These are phyloP conservation scores for Gymnosoma rotundatum DNA, from an alignment of 2,888 invertebrate genomes.

Conservation along the genomic window DNA sequence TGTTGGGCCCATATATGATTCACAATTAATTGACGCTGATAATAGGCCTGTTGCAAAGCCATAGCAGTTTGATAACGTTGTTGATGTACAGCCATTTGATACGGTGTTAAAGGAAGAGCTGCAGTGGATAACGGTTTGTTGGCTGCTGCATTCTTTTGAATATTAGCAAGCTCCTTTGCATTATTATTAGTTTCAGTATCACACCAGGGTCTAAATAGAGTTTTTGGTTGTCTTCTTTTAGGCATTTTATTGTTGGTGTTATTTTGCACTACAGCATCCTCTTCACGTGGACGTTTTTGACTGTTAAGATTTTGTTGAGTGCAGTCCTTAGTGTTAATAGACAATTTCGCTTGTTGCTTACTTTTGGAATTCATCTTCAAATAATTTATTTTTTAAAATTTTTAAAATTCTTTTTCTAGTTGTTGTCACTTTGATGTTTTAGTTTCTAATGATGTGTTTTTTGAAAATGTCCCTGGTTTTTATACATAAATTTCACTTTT, in stretches of 20 bases:
- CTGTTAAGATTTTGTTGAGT: background rate
- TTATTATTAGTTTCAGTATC: background rate
- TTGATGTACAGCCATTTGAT: slow-evolving; percentile 30
- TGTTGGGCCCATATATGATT: slow-evolving; percentile 40
- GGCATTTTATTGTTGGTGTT: background rate
- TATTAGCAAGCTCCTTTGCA: background rate
- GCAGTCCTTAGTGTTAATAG: background rate
- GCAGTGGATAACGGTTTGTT: background rate
- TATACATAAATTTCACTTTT: slow-evolving; percentile 18
- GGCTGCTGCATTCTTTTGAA: background rate
- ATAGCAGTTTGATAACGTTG: slow-evolving; percentile 18
- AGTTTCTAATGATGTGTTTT: slow-evolving; percentile 17
- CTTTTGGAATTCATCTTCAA: slow-evolving; percentile 14
- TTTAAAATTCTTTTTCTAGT: slow-evolving; percentile 4
- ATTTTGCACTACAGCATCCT: background rate
- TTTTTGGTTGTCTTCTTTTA: slow-evolving; percentile 27
- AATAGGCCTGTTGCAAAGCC: slow-evolving; percentile 43
- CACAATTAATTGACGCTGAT: slow-evolving; percentile 35
- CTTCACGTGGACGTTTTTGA: slow-evolving; percentile 27
- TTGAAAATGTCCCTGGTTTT: slow-evolving; percentile 20
- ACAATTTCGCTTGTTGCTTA: background rate
- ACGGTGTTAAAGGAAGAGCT: background rate
- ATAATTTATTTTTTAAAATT: background rate
- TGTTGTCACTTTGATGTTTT: slow-evolving; percentile 49
- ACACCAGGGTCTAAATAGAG: slow-evolving; percentile 40